Percentiles rank a stretch among this genome's conserved stretches.
These are phyloP conservation scores for Oscheius sp. DNA, from an alignment of 1,140 invertebrate genomes.

Conservation along the genomic window DNA sequence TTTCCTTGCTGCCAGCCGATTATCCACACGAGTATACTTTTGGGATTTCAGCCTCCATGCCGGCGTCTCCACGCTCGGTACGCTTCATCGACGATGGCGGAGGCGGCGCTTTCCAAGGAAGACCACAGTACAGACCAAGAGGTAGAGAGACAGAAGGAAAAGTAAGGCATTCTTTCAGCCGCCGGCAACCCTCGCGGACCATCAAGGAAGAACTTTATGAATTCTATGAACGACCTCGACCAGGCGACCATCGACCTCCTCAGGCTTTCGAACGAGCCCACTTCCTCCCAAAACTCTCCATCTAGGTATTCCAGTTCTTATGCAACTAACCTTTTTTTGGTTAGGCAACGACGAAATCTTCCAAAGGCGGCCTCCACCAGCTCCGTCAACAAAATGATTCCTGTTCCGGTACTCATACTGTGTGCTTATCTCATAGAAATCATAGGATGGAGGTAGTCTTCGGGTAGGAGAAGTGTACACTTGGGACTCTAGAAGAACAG, in stretches of 20 bases:
- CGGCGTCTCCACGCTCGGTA: constrained; percentile 25
- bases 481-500: constrained; percentile 21
- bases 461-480: constrained; percentile 35
- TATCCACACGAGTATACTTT: not conserved
- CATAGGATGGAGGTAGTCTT: constrained; percentile 28
- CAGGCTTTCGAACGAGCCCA: constrained; percentile 38
- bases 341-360: constrained; percentile 1
- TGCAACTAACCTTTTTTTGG: not conserved
- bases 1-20: not conserved
- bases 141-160: not conserved
- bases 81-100: constrained; percentile 27
- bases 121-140: constrained; percentile 28
- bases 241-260: constrained; percentile 40
- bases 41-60: constrained; percentile 23
- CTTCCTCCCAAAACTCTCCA: not conserved
- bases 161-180: not conserved
- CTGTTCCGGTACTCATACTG: constrained; percentile 4
- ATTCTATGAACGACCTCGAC: constrained; percentile 24
- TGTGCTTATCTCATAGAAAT: not conserved
- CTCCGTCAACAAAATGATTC: constrained; percentile 31
- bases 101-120: constrained; percentile 10
- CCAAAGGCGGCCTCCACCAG: constrained; percentile 39
- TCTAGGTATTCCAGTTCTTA: not conserved
- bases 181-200: not conserved
- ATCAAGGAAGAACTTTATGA: constrained; percentile 11